A percentile compares a stretch with the other conserved stretches of the same genome.
Conservation (phyloP, 2,888 invertebrate species). For the Stegana nigrithorax region DNA sequence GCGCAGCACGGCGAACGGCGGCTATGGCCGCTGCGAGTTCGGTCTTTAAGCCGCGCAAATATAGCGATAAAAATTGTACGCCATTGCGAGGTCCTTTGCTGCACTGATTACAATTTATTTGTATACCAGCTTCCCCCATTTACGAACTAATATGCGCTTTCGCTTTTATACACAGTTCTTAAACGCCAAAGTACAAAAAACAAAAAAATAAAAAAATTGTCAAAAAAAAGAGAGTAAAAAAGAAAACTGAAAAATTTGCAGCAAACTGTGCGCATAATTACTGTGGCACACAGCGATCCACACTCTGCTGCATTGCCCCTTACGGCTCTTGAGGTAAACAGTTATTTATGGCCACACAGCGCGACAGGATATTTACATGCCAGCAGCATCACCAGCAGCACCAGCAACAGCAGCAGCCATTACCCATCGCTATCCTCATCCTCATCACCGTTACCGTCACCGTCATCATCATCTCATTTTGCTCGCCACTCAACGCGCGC, state of each 20-base stretch:
- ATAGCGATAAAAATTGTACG: not conserved
- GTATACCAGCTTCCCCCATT: not conserved
- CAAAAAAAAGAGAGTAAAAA: too few relatives aligned
- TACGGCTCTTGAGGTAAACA: slow-evolving; percentile 13
- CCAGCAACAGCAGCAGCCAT: not conserved
- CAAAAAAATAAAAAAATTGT: slow-evolving; percentile 21
- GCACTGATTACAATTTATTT: not conserved
- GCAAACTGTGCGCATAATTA: slow-evolving; percentile 57
- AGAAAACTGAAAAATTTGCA: too few relatives aligned
- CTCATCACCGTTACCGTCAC: not conserved
- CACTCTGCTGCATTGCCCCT: too few relatives aligned
- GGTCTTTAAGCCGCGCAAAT: too few relatives aligned
- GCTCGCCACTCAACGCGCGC: not conserved
- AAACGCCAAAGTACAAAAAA: too few relatives aligned
- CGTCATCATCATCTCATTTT: not conserved
- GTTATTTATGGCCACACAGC: slow-evolving; percentile 23
- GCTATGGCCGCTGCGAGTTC: not conserved
- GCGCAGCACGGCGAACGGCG: slow-evolving; percentile 29
- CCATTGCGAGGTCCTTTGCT: not conserved
- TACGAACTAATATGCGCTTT: too few relatives aligned
- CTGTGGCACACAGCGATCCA: slow-evolving; percentile 24
- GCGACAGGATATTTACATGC: not conserved
- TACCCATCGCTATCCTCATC: too few relatives aligned
- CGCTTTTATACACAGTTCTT: too few relatives aligned
- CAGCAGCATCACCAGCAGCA: not conserved